Evolutionary conservation across 2,113 vertebrate genomes (phyloP).

Genomic region (Plecotus auritus): DNA sequence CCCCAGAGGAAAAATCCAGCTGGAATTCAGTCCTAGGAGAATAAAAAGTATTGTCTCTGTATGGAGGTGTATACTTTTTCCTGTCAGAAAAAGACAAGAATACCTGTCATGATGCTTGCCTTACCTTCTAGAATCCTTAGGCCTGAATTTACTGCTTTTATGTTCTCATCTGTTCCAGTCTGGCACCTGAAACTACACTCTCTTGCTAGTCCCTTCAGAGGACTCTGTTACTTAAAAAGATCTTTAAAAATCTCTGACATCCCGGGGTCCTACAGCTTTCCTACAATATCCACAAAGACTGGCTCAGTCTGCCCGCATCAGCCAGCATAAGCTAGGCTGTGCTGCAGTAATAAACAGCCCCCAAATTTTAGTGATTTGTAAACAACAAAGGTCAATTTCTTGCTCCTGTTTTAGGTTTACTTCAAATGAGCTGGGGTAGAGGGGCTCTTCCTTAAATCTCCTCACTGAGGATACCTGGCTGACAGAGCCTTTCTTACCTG

Average conservation of each 20-base stretch:
- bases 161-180: conserved; percentile 27
- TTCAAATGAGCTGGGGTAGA: neutral
- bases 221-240: conserved; percentile 8
- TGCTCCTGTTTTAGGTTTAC: neutral
- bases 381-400: neutral
- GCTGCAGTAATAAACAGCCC: neutral
- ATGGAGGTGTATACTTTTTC: conserved; percentile 29
- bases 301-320: neutral
- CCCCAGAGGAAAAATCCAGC: conserved; percentile 49
- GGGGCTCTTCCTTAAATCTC: neutral
- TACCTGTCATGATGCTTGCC: neutral
- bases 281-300: rapidly evolving
- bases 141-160: conserved; percentile 58
- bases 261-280: neutral
- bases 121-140: conserved; percentile 52
- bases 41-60: conserved; percentile 52
- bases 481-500: neutral
- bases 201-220: neutral
- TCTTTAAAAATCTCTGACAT: neutral
- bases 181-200: neutral
- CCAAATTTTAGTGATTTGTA: neutral
- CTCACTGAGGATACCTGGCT: neutral
- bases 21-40: conserved; percentile 19
- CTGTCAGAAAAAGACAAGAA: conserved; percentile 57
- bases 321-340: neutral